Conservation (phyloP, 2,797 vertebrate species). For the Thripadectes ignobilis region DNA sequence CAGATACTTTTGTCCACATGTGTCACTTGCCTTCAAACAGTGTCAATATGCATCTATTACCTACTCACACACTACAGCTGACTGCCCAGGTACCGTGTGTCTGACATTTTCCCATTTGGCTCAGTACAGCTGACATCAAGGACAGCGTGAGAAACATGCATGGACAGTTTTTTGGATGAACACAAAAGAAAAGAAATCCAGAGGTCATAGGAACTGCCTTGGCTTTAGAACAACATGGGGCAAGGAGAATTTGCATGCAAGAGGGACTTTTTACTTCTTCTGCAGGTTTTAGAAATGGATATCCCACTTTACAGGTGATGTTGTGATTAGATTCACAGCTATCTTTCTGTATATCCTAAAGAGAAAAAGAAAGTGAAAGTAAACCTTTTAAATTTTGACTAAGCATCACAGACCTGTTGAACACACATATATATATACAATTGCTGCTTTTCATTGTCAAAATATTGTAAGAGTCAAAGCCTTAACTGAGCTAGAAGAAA, state of each 20-base stretch:
- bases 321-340: slow-evolving; percentile 83
- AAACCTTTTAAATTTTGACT: not conserved
- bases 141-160: not conserved
- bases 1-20: not conserved
- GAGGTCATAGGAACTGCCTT: not conserved
- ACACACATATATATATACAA: not conserved
- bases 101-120: not conserved
- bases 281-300: slow-evolving; percentile 87
- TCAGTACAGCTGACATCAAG: not conserved
- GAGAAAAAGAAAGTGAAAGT: slow-evolving; percentile 9
- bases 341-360: slow-evolving; percentile 84
- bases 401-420: not conserved
- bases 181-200: not conserved
- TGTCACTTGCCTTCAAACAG: not conserved
- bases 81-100: not conserved
- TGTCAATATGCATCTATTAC: not conserved
- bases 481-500: not conserved
- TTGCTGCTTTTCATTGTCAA: not conserved
- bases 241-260: not conserved
- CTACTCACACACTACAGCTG: not conserved
- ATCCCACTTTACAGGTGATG: slow-evolving; percentile 89
- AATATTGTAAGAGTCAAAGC: not conserved
- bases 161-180: not conserved
- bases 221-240: not conserved
- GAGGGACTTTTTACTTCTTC: slow-evolving; percentile 75